Conservation (phyloP, 2,113 vertebrate species). For the Pterophyllum scalare region DNA sequence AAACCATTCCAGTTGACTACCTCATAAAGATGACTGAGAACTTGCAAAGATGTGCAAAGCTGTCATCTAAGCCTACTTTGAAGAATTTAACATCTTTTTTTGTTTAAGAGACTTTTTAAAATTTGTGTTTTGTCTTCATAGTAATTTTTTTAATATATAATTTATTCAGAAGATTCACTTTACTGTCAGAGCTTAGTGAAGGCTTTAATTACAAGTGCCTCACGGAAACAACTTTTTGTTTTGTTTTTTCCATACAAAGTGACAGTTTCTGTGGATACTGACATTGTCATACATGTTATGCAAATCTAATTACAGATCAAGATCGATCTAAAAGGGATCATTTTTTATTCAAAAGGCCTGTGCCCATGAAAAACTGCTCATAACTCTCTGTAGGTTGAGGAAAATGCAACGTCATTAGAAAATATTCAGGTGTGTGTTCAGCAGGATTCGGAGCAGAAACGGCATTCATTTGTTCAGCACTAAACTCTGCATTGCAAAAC, state of each 20-base stretch:
- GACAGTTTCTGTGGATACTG: not conserved
- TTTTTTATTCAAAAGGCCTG: not conserved
- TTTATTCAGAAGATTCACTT: not conserved
- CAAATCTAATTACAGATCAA: not conserved
- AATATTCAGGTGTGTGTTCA: slow-evolving; percentile 31
- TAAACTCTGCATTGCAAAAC: too few species aligned
- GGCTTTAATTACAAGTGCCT: not conserved
- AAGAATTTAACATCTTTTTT: not conserved
- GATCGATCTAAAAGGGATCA: not conserved
- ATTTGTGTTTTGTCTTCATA: not conserved
- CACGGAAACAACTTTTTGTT: not conserved
- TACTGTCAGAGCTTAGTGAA: not conserved
- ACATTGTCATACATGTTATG: not conserved
- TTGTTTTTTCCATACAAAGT: not conserved
- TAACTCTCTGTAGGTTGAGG: not conserved
- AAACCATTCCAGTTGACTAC: too few species aligned
- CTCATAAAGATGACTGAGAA: too few species aligned
- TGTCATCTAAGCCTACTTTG: too few species aligned
- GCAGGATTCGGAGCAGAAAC: slow-evolving; percentile 23
- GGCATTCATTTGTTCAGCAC: slow-evolving; percentile 2
- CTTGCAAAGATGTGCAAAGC: too few species aligned
- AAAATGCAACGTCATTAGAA: slow-evolving; percentile 43
- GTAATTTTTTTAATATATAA: too few species aligned
- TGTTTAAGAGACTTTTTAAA: not conserved
- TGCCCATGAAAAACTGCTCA: not conserved